Base-by-base conservation (phyloP, 2,797 vertebrate genomes). In the Serranus cabrilla region DNA sequence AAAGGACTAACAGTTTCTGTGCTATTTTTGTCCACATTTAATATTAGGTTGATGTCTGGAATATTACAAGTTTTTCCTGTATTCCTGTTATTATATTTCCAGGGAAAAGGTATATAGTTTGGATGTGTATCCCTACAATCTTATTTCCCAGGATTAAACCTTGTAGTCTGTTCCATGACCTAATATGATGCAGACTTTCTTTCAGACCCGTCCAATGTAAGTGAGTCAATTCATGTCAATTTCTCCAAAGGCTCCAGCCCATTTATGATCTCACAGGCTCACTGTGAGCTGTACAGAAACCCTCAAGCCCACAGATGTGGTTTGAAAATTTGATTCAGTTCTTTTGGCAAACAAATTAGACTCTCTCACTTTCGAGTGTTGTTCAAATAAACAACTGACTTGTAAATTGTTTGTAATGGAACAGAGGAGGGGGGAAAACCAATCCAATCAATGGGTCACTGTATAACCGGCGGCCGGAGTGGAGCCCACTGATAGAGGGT, bases 401-500 rank as follows among this genome's bases (percentile, higher is more conserved):
- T 67, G 79, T 90, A 83, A 88, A 92, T 86, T 74, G 65, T 63
- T 27, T 78, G 80, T 57, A 71, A 80, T 39, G 80, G 49, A 45
- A 43, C 27, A 84, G 87, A 79, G 72, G 85, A 60, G 74, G 79
- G 55, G 57, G 59, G 64, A 78, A 78, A 82, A 81, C 82, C 90
- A 71, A 80, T 89, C 80, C 88, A 94, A 90, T 92, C 82, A 83
- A 84, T 92, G 92, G 59, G 52, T 69, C 54, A 57, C 93, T 89
- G 94, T 93, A 94, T 91, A 85, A 87, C 67, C 21, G 93, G 73
- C 82, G 55, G 70, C 62, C 58, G 91, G 91, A 93, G 91, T 91
- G 81, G 86, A 89, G 90, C 83, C 91, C 89, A 93, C 91, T 91
- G 90, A 87, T 89, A 90, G 86, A 89, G 82, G 91, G 88, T 86